phyloP scores from a whole-genome alignment of 1,140 invertebrate species.

The Octopus sinensis region DNA sequence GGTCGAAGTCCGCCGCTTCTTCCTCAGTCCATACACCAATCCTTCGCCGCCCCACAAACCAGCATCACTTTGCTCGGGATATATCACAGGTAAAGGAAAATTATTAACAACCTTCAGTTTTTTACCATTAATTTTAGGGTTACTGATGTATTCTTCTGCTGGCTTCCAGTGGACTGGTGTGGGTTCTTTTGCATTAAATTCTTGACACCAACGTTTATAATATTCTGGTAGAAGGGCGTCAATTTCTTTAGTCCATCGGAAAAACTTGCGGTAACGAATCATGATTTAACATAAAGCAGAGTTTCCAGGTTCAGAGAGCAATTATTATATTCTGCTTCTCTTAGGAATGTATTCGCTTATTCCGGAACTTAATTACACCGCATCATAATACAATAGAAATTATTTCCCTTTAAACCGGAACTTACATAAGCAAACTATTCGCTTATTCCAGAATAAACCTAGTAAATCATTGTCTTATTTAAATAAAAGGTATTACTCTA shows the following conservation, averaged over 20 bases:
- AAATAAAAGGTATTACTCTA: too few relatives aligned
- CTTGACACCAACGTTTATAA: slow-evolving; percentile 83
- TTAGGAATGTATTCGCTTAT: too few relatives aligned
- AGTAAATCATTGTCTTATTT: too few relatives aligned
- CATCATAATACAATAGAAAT: too few relatives aligned
- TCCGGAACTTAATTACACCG: too few relatives aligned
- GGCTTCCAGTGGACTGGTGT: slow-evolving; percentile 82
- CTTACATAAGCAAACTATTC: too few relatives aligned
- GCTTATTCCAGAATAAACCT: too few relatives aligned
- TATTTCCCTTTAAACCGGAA: too few relatives aligned
- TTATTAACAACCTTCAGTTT: slow-evolving; percentile 37
- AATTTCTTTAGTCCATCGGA: slow-evolving; percentile 30
- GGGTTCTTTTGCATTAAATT: slow-evolving; percentile 75
- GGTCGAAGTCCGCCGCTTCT: slow-evolving; percentile 33
- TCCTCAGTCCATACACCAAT: slow-evolving; percentile 85
- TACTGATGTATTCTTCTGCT: slow-evolving; percentile 70
- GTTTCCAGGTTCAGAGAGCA: too few relatives aligned
- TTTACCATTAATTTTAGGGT: slow-evolving; percentile 70
- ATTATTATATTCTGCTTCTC: too few relatives aligned
- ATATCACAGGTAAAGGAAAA: slow-evolving; percentile 68
- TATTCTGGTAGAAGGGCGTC: slow-evolving; percentile 68
- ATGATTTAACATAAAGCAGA: too few relatives aligned
- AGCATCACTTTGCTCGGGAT: slow-evolving; percentile 75
- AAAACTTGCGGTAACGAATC: slow-evolving; percentile 1
- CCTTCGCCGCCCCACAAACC: slow-evolving; percentile 96